Evolutionary conservation across 2,113 vertebrate genomes (phyloP).

Genomic region (Garra rufa): DNA sequence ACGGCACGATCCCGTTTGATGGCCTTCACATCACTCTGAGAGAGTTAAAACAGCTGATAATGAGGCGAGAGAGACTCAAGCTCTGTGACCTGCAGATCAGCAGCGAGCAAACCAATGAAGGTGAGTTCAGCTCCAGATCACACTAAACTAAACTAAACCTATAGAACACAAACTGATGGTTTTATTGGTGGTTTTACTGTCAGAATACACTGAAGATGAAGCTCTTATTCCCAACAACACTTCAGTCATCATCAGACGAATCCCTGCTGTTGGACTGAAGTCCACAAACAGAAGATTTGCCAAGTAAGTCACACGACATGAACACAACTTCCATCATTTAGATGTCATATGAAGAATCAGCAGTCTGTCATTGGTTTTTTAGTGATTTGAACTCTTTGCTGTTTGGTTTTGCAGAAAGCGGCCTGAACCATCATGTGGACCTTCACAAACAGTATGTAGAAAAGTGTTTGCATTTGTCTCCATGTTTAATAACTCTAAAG

Average conservation of each 20-base stretch:
- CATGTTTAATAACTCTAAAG: background rate
- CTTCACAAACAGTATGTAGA: background rate
- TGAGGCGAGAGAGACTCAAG: background rate
- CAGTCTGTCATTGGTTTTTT: background rate
- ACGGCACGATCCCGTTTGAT: background rate
- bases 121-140: background rate
- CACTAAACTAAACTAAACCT: background rate
- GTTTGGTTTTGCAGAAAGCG: background rate
- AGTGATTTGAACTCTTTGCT: background rate
- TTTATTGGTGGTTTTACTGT: background rate
- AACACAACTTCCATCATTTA: background rate
- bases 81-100: background rate
- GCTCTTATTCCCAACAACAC: background rate
- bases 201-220: conserved; percentile 17
- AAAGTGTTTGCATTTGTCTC: background rate
- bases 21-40: background rate
- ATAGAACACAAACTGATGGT: background rate
- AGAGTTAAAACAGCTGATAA: background rate
- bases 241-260: background rate
- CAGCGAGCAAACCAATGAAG: background rate
- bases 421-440: background rate
- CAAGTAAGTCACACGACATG: background rate
- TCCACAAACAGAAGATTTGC: background rate
- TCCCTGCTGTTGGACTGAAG: background rate
- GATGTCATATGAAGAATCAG: background rate